phyloP scores from a whole-genome alignment of 2,888 invertebrate genomes.

The Ctenicera cuprea region DNA sequence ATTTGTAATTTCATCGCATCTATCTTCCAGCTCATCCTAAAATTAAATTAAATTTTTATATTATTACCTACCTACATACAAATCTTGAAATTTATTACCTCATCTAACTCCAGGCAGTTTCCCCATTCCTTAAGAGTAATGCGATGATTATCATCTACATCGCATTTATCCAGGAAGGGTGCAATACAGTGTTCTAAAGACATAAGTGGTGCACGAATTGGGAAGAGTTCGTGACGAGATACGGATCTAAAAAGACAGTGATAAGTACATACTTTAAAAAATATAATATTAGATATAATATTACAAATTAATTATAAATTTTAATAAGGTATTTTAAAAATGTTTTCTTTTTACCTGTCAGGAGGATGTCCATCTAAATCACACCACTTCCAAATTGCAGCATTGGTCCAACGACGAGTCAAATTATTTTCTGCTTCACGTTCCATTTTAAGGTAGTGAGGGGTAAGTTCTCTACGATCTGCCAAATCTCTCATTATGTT shows the following conservation, averaged over 20 bases:
- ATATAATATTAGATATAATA: neutral
- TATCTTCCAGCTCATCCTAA: conserved; percentile 86
- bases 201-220: conserved; percentile 95
- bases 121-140: conserved; percentile 97
- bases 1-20: conserved; percentile 81
- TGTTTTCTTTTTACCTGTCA: conserved; percentile 78
- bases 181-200: conserved; percentile 98
- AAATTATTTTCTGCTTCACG: conserved; percentile 91
- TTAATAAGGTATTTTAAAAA: neutral
- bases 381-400: conserved; percentile 99
- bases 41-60: conserved; percentile 61
- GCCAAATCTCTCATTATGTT: conserved; percentile 97
- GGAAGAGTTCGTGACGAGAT: conserved; percentile 96
- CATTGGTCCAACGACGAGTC: conserved; percentile 90
- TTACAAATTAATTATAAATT: too few relatives aligned
- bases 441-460: conserved; percentile 90
- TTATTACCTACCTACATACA: too few relatives aligned
- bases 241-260: conserved; percentile 77
- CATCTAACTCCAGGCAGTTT: conserved; percentile 87
- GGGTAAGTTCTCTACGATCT: conserved; percentile 87
- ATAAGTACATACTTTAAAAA: conserved; percentile 9
- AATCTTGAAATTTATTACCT: conserved; percentile 76
- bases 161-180: conserved; percentile 95
- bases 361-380: conserved; percentile 95
- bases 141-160: conserved; percentile 90